phyloP scores from a whole-genome alignment of 2,113 vertebrate species.

The Amphiprion percula region DNA sequence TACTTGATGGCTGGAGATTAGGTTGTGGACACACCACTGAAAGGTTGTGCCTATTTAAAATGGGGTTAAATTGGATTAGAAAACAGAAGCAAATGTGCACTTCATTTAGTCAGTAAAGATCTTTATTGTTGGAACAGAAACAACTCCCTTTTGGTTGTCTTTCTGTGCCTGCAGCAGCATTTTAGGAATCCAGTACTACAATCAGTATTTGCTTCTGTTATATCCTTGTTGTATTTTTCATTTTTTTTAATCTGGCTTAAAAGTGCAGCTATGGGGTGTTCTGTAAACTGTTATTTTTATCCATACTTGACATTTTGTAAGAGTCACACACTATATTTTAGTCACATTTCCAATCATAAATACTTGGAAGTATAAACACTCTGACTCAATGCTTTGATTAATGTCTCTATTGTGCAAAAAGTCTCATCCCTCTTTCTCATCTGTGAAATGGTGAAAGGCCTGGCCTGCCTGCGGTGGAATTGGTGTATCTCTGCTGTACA shows the following conservation, averaged over 20 bases:
- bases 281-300: background rate
- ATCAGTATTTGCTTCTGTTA: background rate
- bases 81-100: slow-evolving; percentile 54
- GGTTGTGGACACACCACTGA: slow-evolving; percentile 44
- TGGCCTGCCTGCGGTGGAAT: background rate
- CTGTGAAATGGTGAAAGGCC: background rate
- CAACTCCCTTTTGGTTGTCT: background rate
- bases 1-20: slow-evolving; percentile 55
- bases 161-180: background rate
- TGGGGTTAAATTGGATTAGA: slow-evolving; percentile 29
- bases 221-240: background rate
- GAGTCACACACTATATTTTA: background rate
- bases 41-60: slow-evolving; percentile 28
- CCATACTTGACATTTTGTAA: background rate
- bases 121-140: slow-evolving; percentile 19
- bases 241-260: background rate
- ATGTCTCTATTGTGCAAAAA: slow-evolving; percentile 9
- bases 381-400: slow-evolving; percentile 25
- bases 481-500: background rate
- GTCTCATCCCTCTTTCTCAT: background rate
- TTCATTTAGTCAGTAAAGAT: slow-evolving; percentile 13
- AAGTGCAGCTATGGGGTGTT: background rate
- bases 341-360: background rate
- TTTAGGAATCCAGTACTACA: background rate
- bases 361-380: slow-evolving; percentile 3